Evolutionary conservation across 2,113 vertebrate species (phyloP).

Genomic region (Charadrius vociferus): DNA sequence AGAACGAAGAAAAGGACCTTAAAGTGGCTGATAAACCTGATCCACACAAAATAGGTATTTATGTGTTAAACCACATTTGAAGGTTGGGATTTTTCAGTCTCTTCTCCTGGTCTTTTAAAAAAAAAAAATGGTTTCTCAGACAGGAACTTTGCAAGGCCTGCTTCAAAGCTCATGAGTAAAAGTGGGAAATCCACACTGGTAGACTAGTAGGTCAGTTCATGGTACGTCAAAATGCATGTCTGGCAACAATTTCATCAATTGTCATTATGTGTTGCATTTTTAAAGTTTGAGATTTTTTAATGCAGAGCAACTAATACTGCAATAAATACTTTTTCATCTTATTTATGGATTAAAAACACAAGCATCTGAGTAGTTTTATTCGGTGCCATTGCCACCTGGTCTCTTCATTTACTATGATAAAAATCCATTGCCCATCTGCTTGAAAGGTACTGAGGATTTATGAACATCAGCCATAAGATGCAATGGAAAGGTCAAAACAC

Average conservation of each 20-base stretch:
- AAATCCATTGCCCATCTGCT: not conserved
- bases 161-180: not conserved
- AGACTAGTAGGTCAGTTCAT: not conserved
- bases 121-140: not conserved
- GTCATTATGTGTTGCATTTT: not conserved
- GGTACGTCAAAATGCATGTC: rapidly evolving
- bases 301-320: not conserved
- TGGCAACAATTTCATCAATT: not conserved
- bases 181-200: not conserved
- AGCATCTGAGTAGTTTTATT: not conserved
- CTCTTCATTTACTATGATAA: not conserved
- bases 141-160: not conserved
- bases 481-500: not conserved
- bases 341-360: not conserved
- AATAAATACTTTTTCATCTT: not conserved
- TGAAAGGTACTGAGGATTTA: not conserved
- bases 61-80: not conserved
- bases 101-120: not conserved
- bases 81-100: not conserved
- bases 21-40: not conserved
- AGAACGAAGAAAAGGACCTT: not conserved
- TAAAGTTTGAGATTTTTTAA: not conserved
- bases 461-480: not conserved
- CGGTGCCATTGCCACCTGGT: not conserved
- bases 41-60: not conserved